A percentile compares a stretch with the other conserved stretches of the same genome.
Evolutionary conservation across 2,113 vertebrate species (phyloP).

Genomic region (Epinephelus lanceolatus): DNA sequence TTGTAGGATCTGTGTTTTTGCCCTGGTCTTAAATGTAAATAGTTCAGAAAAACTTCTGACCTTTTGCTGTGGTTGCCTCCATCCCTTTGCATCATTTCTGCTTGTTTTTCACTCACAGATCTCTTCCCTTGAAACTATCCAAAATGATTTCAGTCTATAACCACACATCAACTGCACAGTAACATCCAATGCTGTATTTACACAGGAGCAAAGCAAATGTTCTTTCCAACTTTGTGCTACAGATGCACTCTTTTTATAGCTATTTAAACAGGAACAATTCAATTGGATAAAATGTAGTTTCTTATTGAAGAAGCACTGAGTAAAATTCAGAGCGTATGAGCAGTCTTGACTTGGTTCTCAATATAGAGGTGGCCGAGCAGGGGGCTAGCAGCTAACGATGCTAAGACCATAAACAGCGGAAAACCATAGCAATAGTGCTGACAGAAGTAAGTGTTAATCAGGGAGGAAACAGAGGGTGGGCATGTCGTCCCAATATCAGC

Average conservation of each 20-base stretch:
- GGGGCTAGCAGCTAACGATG: too few species aligned
- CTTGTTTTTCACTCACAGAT: not conserved
- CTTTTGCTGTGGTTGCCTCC: conserved; percentile 6
- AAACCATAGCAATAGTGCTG: too few species aligned
- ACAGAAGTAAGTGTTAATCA: too few species aligned
- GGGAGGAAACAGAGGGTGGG: too few species aligned
- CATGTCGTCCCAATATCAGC: too few species aligned
- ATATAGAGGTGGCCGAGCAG: too few species aligned
- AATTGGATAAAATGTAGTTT: too few species aligned
- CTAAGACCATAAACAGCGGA: too few species aligned
- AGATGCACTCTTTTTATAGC: not conserved
- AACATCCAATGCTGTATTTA: not conserved
- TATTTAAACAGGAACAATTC: not conserved
- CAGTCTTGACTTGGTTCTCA: too few species aligned
- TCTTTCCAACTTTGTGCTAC: not conserved
- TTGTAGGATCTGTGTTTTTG: conserved; percentile 15
- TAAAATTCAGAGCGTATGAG: too few species aligned
- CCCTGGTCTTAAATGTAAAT: not conserved
- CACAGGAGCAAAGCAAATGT: not conserved
- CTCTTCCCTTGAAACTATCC: not conserved
- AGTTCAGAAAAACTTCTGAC: not conserved
- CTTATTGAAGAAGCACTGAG: too few species aligned
- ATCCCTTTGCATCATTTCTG: not conserved
- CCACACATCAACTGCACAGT: not conserved
- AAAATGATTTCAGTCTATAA: not conserved